A percentile compares a stretch with the other conserved stretches of the same genome.
Evolutionary conservation across 2,113 vertebrate genomes (phyloP).

Genomic region (Notothenia rossii): DNA sequence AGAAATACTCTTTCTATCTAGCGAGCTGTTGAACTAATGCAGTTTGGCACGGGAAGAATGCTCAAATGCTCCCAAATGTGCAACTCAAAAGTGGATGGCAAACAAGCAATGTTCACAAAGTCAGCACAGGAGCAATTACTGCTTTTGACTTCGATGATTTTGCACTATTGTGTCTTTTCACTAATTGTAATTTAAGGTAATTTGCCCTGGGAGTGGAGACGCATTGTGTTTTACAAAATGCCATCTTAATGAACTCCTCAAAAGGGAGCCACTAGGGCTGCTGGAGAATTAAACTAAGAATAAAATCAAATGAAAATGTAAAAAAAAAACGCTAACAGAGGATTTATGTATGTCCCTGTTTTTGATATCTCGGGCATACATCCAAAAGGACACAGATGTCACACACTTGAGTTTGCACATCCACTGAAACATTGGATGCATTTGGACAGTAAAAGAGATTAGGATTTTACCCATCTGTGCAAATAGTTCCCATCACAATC

Average conservation of each 20-base stretch:
- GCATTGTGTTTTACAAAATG: conserved; percentile 27
- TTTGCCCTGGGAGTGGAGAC: conserved; percentile 37
- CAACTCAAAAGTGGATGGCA: conserved; percentile 7
- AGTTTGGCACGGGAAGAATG: conserved; percentile 29
- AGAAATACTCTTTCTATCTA: conserved; percentile 23
- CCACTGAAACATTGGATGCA: conserved; percentile 59
- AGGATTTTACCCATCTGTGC: conserved; percentile 72
- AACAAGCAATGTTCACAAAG: conserved; percentile 6
- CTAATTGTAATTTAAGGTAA: conserved; percentile 48
- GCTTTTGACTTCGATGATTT: conserved; percentile 46
- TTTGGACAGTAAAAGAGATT: conserved; percentile 71
- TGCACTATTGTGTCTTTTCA: conserved; percentile 29
- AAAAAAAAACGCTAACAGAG: neutral
- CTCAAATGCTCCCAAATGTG: conserved; percentile 27
- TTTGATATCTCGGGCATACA: conserved; percentile 52
- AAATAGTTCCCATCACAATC: conserved; percentile 45
- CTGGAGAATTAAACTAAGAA: neutral
- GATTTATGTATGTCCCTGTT: conserved; percentile 13
- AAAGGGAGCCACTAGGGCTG: neutral
- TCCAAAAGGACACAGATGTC: conserved; percentile 76
- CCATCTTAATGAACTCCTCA: conserved; percentile 33
- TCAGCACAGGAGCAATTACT: conserved; percentile 45
- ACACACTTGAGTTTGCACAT: conserved; percentile 62
- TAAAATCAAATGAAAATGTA: neutral
- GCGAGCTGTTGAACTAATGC: conserved; percentile 31